These are phyloP conservation scores for Nephrotoma guestfalica DNA, from an alignment of 2,888 invertebrate species.

Conservation along the genomic window DNA sequence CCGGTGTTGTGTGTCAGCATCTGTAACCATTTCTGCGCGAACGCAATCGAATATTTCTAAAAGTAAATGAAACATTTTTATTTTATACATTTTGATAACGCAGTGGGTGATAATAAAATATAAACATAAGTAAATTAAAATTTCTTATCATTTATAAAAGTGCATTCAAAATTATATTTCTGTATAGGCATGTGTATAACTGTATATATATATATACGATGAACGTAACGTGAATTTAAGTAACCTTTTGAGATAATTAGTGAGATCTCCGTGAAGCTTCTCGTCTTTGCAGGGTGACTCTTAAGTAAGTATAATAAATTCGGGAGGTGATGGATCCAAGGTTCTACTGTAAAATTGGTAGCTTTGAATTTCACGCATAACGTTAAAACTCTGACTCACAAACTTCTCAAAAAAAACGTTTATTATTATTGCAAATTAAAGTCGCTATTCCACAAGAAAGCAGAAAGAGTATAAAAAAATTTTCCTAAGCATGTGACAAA, in stretches of 20 bases:
- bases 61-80: not conserved
- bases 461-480: too few relatives aligned
- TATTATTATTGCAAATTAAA: too few relatives aligned
- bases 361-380: too few relatives aligned
- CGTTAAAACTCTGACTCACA: too few relatives aligned
- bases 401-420: too few relatives aligned
- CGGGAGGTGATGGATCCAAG: too few relatives aligned
- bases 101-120: not conserved
- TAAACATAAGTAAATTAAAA: not conserved
- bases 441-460: too few relatives aligned
- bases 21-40: not conserved
- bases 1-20: not conserved
- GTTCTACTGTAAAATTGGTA: too few relatives aligned
- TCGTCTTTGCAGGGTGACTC: too few relatives aligned
- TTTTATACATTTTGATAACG: not conserved
- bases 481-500: too few relatives aligned
- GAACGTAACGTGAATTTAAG: not conserved
- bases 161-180: not conserved
- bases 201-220: not conserved
- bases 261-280: too few relatives aligned
- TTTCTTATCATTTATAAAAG: not conserved
- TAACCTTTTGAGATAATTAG: not conserved
- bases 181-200: not conserved
- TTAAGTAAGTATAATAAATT: too few relatives aligned
- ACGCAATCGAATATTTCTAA: not conserved